Percentiles rank a stretch among this genome's conserved stretches.
These are phyloP conservation scores for Muscicapa comitata DNA, from an alignment of 2,797 vertebrate genomes.

Conservation along the genomic window DNA sequence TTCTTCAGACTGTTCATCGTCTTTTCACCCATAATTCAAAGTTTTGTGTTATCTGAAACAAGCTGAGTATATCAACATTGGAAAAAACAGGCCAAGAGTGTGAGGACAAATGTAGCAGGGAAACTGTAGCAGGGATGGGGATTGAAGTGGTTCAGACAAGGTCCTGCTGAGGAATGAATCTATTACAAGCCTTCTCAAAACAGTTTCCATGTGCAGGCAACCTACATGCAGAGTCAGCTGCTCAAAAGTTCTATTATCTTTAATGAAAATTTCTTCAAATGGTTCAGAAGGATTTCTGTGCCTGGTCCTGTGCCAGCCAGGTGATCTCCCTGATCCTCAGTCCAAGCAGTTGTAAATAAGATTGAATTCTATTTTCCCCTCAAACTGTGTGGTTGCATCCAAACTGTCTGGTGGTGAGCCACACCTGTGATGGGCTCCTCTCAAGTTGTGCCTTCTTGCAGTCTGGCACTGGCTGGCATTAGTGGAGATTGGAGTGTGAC, in stretches of 20 bases:
- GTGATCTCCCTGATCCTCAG: neutral
- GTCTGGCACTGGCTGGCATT: neutral
- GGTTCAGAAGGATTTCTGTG: neutral
- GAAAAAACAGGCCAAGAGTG: neutral
- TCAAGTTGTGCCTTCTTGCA: neutral
- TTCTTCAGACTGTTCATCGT: neutral
- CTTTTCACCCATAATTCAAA: neutral
- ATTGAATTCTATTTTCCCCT: neutral
- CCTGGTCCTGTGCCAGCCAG: neutral
- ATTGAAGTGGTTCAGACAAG: neutral
- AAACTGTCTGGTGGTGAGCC: neutral
- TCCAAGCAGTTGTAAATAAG: neutral
- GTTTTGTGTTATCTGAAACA: neutral
- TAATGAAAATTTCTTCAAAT: neutral
- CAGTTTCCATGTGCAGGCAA: neutral
- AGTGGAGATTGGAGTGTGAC: neutral
- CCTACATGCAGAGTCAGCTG: neutral
- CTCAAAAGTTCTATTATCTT: neutral
- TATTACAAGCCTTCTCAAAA: neutral
- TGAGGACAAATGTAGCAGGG: neutral
- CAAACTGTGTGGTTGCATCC: neutral
- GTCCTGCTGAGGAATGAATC: neutral
- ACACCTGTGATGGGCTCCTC: accelerated
- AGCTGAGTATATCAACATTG: neutral
- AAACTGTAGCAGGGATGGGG: neutral